A percentile compares a stretch with the other conserved stretches of the same genome.
Conservation (phyloP, 2,113 vertebrate genomes). For the Ptilonorhynchus violaceus region DNA sequence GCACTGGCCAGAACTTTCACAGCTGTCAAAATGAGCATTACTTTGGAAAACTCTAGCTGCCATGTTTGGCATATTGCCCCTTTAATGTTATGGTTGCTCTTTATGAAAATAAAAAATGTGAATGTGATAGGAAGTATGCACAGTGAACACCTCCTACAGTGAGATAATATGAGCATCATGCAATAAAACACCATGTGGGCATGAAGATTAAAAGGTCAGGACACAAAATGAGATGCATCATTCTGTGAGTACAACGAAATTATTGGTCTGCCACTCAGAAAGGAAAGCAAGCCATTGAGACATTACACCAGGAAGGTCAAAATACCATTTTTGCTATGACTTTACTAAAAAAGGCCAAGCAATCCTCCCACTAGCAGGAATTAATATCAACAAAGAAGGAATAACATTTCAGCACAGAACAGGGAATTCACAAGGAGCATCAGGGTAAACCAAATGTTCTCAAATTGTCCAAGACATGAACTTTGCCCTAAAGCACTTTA, state of each 20-base stretch:
- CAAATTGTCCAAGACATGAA: background rate
- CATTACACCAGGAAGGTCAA: background rate
- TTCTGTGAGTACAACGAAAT: background rate
- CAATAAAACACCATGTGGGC: background rate
- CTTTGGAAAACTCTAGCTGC: background rate
- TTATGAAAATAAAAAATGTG: background rate
- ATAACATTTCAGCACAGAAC: background rate
- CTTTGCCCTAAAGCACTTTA: constrained; percentile 26
- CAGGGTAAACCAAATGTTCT: background rate
- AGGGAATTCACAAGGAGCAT: background rate
- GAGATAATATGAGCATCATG: background rate
- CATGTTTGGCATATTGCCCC: background rate
- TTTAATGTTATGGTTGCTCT: background rate
- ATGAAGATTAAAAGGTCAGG: background rate
- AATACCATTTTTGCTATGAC: background rate
- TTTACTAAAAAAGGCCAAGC: background rate
- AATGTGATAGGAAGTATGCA: background rate
- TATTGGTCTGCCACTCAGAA: background rate
- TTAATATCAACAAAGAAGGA: background rate
- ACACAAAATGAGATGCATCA: background rate
- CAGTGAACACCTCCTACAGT: background rate
- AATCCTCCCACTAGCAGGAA: background rate
- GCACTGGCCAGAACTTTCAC: background rate
- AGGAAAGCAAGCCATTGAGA: background rate
- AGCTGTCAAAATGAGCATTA: background rate